phyloP scores from a whole-genome alignment of 2,888 invertebrate genomes.

The Sarcophaga rosellei region DNA sequence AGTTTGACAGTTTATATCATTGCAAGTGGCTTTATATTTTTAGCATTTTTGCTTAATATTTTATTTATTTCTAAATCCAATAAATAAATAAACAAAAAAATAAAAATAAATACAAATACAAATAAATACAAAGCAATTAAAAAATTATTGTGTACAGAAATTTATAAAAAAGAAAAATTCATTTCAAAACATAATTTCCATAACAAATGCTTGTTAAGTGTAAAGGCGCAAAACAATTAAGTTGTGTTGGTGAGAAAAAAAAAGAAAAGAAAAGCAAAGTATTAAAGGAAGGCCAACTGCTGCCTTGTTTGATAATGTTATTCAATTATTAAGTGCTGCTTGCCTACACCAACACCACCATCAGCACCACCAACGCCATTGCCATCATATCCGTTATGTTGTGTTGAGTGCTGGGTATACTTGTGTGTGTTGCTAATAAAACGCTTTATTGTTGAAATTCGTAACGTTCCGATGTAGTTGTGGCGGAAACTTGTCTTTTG shows the following conservation, averaged over 20 bases:
- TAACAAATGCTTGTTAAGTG: neutral
- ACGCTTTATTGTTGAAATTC: neutral
- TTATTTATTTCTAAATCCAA: constrained; percentile 42
- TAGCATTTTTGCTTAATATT: constrained; percentile 60
- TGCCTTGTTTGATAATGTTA: neutral
- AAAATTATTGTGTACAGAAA: too few relatives aligned
- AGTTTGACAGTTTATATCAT: constrained; percentile 71
- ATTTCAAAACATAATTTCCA: neutral
- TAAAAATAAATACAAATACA: constrained; percentile 8
- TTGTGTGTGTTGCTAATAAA: constrained; percentile 20
- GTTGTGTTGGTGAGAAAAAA: too few relatives aligned
- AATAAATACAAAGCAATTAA: neutral
- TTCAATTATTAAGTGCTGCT: constrained; percentile 29
- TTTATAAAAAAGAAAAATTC: neutral
- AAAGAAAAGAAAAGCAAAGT: too few relatives aligned
- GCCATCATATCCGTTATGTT: too few relatives aligned
- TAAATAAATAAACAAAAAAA: constrained; percentile 4
- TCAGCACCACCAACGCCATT: too few relatives aligned
- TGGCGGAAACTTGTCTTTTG: neutral
- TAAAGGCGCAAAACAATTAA: constrained; percentile 38
- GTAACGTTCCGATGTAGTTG: neutral
- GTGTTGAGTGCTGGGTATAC: constrained; percentile 7
- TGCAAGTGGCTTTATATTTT: constrained; percentile 70
- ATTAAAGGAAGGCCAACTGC: too few relatives aligned
- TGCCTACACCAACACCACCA: neutral